phyloP scores from a whole-genome alignment of 2,888 invertebrate species.

The Chouioia cunea region DNA sequence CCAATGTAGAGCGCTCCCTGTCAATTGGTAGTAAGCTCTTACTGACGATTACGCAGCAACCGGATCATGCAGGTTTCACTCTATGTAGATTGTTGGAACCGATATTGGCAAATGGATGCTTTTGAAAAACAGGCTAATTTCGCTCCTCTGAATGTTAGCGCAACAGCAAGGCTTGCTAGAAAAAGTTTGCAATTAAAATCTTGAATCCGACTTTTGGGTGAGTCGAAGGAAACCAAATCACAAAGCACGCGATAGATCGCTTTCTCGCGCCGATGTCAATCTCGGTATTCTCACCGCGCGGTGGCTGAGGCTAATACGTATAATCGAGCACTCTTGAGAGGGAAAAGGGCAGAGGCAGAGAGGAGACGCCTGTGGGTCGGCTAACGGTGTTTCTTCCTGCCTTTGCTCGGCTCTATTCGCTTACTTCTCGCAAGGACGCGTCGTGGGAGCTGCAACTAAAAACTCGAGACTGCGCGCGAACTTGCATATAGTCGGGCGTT shows the following conservation, averaged over 20 bases:
- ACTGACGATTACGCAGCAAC: background rate
- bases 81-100: background rate
- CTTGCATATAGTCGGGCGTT: background rate
- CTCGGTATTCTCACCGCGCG: constrained; percentile 29
- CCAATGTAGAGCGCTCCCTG: constrained; percentile 14
- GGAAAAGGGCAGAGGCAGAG: constrained; percentile 25
- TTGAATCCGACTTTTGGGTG: background rate
- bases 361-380: constrained; percentile 28
- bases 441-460: too few species aligned
- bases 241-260: background rate
- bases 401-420: background rate
- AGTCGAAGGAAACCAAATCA: background rate
- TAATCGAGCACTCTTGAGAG: constrained; percentile 22
- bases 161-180: too few species aligned
- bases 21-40: background rate
- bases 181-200: background rate
- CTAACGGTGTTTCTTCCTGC: constrained; percentile 30
- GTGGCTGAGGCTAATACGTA: constrained; percentile 9
- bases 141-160: too few species aligned
- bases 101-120: background rate
- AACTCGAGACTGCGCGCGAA: constrained; percentile 3
- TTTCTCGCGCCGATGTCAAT: constrained; percentile 16
- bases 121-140: background rate
- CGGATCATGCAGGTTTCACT: constrained; percentile 24
- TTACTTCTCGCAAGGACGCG: background rate